Conservation (phyloP, 2,797 vertebrate species). For the Champsocephalus esox region DNA sequence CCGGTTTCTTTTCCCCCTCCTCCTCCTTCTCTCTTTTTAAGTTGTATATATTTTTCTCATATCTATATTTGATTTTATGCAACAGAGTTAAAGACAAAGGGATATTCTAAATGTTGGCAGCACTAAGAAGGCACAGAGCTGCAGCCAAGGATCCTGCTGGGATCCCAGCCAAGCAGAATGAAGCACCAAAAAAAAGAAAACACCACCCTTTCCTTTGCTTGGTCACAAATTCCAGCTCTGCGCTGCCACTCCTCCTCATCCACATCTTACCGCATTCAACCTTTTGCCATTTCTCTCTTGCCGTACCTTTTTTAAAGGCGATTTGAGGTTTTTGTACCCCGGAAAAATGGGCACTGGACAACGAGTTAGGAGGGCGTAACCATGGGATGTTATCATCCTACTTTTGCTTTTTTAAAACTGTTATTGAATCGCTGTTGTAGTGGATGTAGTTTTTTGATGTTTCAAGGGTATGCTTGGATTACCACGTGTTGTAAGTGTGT, state of each 20-base stretch:
- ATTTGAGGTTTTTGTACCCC: slow-evolving; percentile 81
- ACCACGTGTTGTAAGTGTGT: slow-evolving; percentile 77
- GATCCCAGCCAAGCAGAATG: slow-evolving; percentile 86
- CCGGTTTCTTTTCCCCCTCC: slow-evolving; percentile 59
- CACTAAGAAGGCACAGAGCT: slow-evolving; percentile 86
- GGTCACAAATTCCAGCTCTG: slow-evolving; percentile 89
- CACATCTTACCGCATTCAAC: slow-evolving; percentile 87
- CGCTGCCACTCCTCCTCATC: slow-evolving; percentile 85
- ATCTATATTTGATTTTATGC: slow-evolving; percentile 79
- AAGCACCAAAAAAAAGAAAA: slow-evolving; percentile 84
- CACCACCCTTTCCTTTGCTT: slow-evolving; percentile 88
- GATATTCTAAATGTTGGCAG: slow-evolving; percentile 90
- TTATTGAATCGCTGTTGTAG: slow-evolving; percentile 54
- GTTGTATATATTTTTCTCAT: slow-evolving; percentile 67
- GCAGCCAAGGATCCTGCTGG: slow-evolving; percentile 93
- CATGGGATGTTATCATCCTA: slow-evolving; percentile 72
- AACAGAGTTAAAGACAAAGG: slow-evolving; percentile 85
- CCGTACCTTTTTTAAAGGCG: slow-evolving; percentile 79
- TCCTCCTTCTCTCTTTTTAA: slow-evolving; percentile 60
- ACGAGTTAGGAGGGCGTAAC: slow-evolving; percentile 76
- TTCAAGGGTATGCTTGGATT: slow-evolving; percentile 66
- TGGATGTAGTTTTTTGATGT: slow-evolving; percentile 70
- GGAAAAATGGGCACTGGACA: slow-evolving; percentile 81
- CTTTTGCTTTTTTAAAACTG: slow-evolving; percentile 62
- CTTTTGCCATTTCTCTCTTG: slow-evolving; percentile 87